phyloP scores from a whole-genome alignment of 2,113 vertebrate species.

The Oncorhynchus kisutch region DNA sequence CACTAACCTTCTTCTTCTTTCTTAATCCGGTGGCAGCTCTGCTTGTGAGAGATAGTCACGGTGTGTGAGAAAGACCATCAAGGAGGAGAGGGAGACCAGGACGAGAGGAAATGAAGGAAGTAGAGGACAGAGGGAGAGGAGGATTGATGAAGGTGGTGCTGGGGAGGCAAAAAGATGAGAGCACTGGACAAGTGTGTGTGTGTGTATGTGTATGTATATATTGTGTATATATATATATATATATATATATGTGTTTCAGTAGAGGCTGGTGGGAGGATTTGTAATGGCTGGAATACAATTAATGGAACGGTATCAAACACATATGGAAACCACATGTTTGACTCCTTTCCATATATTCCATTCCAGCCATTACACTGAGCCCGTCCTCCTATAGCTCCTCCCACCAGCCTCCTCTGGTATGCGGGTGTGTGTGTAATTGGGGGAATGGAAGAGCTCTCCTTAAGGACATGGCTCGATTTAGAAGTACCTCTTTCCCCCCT shows the following conservation, averaged over 20 bases:
- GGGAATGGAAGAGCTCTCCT: slow-evolving; percentile 34
- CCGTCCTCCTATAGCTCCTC: too few relatives aligned
- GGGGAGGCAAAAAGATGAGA: slow-evolving; percentile 1
- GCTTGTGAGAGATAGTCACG: slow-evolving; percentile 75
- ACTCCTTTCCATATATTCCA: too few relatives aligned
- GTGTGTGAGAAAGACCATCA: slow-evolving; percentile 72
- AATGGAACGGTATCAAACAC: too few relatives aligned
- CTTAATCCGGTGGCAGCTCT: slow-evolving; percentile 70
- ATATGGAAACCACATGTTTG: too few relatives aligned
- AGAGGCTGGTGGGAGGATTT: too few relatives aligned
- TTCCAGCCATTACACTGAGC: too few relatives aligned
- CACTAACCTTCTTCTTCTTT: slow-evolving; percentile 13
- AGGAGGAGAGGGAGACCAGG: slow-evolving; percentile 60
- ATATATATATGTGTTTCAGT: too few relatives aligned
- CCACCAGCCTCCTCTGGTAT: background rate
- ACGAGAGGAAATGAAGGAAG: slow-evolving; percentile 27
- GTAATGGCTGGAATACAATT: too few relatives aligned
- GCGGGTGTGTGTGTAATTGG: slow-evolving; percentile 3
- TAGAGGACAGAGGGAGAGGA: slow-evolving; percentile 32
- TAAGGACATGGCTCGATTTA: slow-evolving; percentile 51
- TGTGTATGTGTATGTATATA: too few relatives aligned
- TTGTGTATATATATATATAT: too few relatives aligned
- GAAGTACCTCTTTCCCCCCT: slow-evolving; percentile 43
- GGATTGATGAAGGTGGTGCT: background rate
- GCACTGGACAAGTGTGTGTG: background rate